Evolutionary conservation across 2,797 vertebrate species (phyloP).

Genomic region (Strix occidentalis): DNA sequence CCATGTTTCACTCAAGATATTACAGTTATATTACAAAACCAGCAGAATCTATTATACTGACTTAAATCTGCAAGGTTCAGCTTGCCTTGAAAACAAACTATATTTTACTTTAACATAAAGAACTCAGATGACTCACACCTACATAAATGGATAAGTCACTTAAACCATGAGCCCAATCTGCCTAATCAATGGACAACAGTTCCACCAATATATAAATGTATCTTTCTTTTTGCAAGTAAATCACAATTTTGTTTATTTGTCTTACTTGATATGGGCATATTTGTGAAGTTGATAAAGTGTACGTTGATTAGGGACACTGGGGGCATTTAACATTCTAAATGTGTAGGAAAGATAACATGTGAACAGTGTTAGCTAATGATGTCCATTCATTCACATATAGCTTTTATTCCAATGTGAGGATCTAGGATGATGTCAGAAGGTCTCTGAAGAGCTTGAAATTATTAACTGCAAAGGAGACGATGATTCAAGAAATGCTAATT

Average conservation of each 20-base stretch:
- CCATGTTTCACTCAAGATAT: neutral
- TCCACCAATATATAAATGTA: neutral
- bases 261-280: neutral
- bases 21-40: neutral
- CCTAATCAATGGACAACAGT: neutral
- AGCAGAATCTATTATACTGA: neutral
- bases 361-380: neutral
- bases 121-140: neutral
- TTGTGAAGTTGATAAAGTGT: neutral
- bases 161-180: neutral
- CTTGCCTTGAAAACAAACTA: neutral
- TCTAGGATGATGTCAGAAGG: neutral
- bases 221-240: neutral
- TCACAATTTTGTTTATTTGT: neutral
- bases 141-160: neutral
- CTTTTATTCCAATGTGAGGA: neutral
- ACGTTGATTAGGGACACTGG: neutral
- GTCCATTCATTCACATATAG: neutral
- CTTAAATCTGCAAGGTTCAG: neutral
- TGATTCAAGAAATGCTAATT: neutral
- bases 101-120: neutral
- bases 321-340: neutral
- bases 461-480: neutral
- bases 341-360: neutral
- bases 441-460: neutral